A percentile compares a stretch with the other conserved stretches of the same genome.
Evolutionary conservation across 2,888 invertebrate species (phyloP).

Genomic region (Opisthograptis luteolata): DNA sequence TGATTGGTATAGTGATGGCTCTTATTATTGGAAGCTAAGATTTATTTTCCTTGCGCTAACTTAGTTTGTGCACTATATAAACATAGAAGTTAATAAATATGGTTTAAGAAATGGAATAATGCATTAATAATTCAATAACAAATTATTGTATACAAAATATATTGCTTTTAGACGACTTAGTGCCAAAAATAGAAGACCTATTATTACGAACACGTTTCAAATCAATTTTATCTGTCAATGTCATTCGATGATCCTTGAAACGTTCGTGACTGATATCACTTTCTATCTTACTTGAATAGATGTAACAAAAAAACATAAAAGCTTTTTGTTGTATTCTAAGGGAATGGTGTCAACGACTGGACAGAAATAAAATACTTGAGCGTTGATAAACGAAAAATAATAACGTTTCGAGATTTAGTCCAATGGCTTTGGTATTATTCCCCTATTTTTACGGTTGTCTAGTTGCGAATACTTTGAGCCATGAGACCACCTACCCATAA

Average conservation of each 20-base stretch:
- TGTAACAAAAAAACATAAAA: slow-evolving; percentile 31
- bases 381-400: too few relatives aligned
- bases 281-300: slow-evolving; percentile 55
- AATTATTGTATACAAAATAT: slow-evolving; percentile 6
- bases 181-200: slow-evolving; percentile 10
- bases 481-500: too few relatives aligned
- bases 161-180: neutral
- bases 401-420: too few relatives aligned
- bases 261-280: slow-evolving; percentile 62
- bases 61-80: too few relatives aligned
- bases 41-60: too few relatives aligned
- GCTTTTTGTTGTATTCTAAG: slow-evolving; percentile 28
- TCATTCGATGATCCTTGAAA: slow-evolving; percentile 63
- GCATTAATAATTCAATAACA: slow-evolving; percentile 1
- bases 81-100: too few relatives aligned
- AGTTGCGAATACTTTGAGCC: too few relatives aligned
- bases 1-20: too few relatives aligned
- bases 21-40: too few relatives aligned
- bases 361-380: neutral
- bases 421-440: too few relatives aligned
- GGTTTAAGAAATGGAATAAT: too few relatives aligned
- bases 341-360: slow-evolving; percentile 30
- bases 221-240: slow-evolving; percentile 44
- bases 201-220: slow-evolving; percentile 18
- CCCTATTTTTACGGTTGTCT: too few relatives aligned